phyloP scores from a whole-genome alignment of 1,140 invertebrate species.

The Pararge aegeria region DNA sequence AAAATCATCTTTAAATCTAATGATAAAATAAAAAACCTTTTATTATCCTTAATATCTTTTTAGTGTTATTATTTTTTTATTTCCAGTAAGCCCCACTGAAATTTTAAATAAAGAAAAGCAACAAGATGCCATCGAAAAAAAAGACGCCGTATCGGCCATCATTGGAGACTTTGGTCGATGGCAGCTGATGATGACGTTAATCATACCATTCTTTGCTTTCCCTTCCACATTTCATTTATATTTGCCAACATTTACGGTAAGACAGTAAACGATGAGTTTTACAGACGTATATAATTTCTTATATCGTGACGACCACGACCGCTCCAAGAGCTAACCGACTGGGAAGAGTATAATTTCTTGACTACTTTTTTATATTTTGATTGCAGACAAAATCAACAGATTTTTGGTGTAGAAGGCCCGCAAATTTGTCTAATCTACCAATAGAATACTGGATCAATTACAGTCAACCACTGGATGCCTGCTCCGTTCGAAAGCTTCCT shows the following conservation, averaged over 20 bases:
- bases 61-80: too few species aligned
- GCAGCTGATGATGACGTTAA: slow-evolving; percentile 86
- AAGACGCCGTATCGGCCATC: slow-evolving; percentile 83
- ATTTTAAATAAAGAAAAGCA: slow-evolving; percentile 48
- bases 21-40: too few species aligned
- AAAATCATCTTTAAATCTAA: too few species aligned
- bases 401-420: slow-evolving; percentile 83
- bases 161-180: slow-evolving; percentile 88
- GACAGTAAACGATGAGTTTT: too few species aligned
- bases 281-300: too few species aligned
- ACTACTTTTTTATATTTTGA: slow-evolving; percentile 10
- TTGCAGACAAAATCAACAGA: slow-evolving; percentile 81
- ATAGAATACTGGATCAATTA: slow-evolving; percentile 82
- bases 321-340: too few species aligned
- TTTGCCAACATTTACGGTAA: slow-evolving; percentile 83
- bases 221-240: slow-evolving; percentile 90
- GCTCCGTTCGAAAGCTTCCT: slow-evolving; percentile 58
- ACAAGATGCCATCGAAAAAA: slow-evolving; percentile 55
- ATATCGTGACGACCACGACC: too few species aligned
- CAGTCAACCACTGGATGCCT: slow-evolving; percentile 79
- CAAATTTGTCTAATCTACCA: slow-evolving; percentile 72
- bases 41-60: too few species aligned
- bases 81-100: slow-evolving; percentile 66
- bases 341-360: too few species aligned
- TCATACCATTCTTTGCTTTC: slow-evolving; percentile 86